Evolutionary conservation across 2,113 vertebrate genomes (phyloP).

Genomic region (Lonchura striata): DNA sequence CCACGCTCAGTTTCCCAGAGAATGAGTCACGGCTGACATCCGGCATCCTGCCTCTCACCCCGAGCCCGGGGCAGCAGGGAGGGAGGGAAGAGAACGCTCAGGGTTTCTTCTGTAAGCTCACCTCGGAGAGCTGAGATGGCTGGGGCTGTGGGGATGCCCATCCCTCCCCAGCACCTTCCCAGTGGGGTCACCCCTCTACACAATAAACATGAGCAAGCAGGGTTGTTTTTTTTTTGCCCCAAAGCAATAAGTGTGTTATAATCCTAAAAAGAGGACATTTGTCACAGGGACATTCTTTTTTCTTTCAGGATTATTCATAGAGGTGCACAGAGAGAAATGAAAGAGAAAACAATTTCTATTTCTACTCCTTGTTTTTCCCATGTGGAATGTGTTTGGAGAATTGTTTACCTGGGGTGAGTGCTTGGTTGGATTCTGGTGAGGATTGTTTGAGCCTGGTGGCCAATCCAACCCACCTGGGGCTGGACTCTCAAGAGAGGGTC

Average conservation of each 20-base stretch:
- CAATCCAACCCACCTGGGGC: too few species aligned
- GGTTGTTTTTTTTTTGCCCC: not conserved
- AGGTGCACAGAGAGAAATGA: too few species aligned
- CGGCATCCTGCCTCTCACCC: not conserved
- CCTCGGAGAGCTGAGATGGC: accelerated
- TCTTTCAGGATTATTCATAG: too few species aligned
- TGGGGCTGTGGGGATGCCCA: not conserved
- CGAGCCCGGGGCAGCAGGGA: not conserved
- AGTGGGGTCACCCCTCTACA: accelerated
- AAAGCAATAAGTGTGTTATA: not conserved
- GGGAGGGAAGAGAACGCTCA: not conserved
- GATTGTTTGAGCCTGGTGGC: too few species aligned
- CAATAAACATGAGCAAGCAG: not conserved
- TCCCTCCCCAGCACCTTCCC: not conserved
- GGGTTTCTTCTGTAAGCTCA: not conserved
- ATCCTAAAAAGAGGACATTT: not conserved
- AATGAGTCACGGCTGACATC: not conserved
- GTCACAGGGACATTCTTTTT: too few species aligned
- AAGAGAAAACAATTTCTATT: too few species aligned
- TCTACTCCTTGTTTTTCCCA: too few species aligned
- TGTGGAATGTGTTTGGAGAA: too few species aligned
- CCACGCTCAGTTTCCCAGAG: not conserved
- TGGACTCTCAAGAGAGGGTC: too few species aligned
- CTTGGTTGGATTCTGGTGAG: too few species aligned
- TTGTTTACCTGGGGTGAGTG: too few species aligned